Evolutionary conservation across 2,888 invertebrate genomes (phyloP).

Genomic region (Pachydiplax longipennis): DNA sequence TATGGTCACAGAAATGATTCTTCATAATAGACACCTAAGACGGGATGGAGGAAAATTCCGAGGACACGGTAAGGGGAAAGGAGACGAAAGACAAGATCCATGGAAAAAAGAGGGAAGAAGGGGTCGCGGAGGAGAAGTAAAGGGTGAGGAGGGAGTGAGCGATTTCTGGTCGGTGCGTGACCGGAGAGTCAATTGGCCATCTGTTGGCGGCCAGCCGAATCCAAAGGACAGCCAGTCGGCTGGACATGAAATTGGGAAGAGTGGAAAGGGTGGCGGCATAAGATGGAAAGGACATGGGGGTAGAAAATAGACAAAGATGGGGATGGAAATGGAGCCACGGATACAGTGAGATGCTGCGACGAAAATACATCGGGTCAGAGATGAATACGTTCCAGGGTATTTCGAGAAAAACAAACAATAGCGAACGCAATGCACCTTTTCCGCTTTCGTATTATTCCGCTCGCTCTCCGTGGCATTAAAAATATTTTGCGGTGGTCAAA

Average conservation of each 20-base stretch:
- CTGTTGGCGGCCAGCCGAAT: slow-evolving; percentile 44
- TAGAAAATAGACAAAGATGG: neutral
- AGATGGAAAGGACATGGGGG: neutral
- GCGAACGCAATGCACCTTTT: neutral
- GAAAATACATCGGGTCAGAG: neutral
- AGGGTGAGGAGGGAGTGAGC: neutral
- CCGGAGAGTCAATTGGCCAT: slow-evolving; percentile 41
- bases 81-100: neutral
- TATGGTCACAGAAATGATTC: neutral
- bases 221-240: slow-evolving; percentile 43
- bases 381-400: neutral
- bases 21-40: neutral
- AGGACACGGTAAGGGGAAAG: neutral
- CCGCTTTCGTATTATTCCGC: neutral
- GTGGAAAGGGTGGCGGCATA: neutral
- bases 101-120: neutral
- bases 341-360: neutral
- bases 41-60: neutral
- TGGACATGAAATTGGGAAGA: slow-evolving; percentile 3
- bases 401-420: neutral
- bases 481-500: neutral
- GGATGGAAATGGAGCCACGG: neutral
- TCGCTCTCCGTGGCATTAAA: neutral
- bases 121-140: neutral
- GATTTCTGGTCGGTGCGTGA: slow-evolving; percentile 45